Evolutionary conservation across 2,888 invertebrate species (phyloP).

Genomic region (Epinotia ramella): DNA sequence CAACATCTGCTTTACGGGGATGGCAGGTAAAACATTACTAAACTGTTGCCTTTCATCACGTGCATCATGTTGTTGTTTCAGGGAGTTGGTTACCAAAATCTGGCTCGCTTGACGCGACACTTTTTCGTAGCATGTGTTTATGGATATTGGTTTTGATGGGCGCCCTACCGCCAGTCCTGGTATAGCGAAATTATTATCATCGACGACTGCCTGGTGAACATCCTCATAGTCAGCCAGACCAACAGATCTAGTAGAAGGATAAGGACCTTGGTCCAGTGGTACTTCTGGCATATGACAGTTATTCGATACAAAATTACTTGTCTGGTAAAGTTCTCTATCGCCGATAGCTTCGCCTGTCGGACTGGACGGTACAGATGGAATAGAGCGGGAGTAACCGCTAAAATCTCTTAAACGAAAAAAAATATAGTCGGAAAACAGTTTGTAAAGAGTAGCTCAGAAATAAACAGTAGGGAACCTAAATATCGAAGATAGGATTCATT

Average conservation of each 20-base stretch:
- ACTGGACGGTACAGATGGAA: constrained; percentile 10
- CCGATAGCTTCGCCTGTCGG: not conserved
- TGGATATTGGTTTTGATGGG: not conserved
- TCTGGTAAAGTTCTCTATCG: not conserved
- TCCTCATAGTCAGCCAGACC: not conserved
- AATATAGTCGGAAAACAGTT: not conserved
- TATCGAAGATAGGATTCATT: too few relatives aligned
- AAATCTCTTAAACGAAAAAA: constrained; percentile 6
- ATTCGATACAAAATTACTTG: not conserved
- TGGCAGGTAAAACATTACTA: not conserved
- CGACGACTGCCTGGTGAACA: not conserved
- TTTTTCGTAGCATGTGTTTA: not conserved
- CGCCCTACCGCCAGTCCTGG: not conserved
- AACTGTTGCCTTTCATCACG: not conserved
- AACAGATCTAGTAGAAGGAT: not conserved
- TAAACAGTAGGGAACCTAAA: not conserved
- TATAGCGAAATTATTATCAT: constrained; percentile 3
- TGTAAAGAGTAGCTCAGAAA: not conserved
- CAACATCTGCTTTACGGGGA: not conserved
- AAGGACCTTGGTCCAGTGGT: not conserved
- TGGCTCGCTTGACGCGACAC: not conserved
- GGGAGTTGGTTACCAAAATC: not conserved
- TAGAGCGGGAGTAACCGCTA: not conserved
- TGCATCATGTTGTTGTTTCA: not conserved
- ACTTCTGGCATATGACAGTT: not conserved